phyloP scores from a whole-genome alignment of 53 echinoderm and acorn worm genomes.

The Apostichopus leukothele region DNA sequence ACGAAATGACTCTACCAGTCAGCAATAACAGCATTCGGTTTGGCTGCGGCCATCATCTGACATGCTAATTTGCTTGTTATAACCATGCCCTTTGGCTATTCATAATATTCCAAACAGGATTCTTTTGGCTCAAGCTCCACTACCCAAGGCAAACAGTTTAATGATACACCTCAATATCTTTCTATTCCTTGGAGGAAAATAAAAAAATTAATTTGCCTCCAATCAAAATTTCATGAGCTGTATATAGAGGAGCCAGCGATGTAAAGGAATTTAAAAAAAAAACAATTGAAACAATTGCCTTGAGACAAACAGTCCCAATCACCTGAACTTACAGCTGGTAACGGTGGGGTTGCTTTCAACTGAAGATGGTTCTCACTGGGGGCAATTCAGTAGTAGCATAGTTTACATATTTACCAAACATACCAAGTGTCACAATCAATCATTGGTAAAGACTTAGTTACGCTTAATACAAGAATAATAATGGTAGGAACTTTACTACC shows the following conservation, averaged over 20 bases:
- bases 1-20: background rate
- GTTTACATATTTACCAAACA: constrained; percentile 12
- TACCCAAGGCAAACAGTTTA: background rate
- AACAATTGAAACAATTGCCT: background rate
- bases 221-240: constrained; percentile 26
- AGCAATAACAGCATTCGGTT: too few relatives aligned
- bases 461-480: background rate
- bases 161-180: background rate
- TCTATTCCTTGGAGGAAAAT: constrained; percentile 23
- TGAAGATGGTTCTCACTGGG: constrained; percentile 19
- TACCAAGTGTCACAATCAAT: constrained; percentile 24
- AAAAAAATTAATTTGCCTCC: constrained; percentile 19
- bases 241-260: background rate
- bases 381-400: constrained; percentile 13
- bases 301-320: background rate
- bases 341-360: constrained; percentile 7
- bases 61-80: constrained; percentile 1
- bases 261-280: background rate
- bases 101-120: background rate
- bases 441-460: background rate
- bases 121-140: background rate
- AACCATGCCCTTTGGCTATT: constrained; percentile 6
- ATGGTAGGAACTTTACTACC: too few relatives aligned
- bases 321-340: constrained; percentile 24
- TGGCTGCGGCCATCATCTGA: background rate